Evolutionary conservation across 2,113 vertebrate species (phyloP), one percentile per base, ranked within the genome.

Genomic region (Sylvia atricapilla): DNA sequence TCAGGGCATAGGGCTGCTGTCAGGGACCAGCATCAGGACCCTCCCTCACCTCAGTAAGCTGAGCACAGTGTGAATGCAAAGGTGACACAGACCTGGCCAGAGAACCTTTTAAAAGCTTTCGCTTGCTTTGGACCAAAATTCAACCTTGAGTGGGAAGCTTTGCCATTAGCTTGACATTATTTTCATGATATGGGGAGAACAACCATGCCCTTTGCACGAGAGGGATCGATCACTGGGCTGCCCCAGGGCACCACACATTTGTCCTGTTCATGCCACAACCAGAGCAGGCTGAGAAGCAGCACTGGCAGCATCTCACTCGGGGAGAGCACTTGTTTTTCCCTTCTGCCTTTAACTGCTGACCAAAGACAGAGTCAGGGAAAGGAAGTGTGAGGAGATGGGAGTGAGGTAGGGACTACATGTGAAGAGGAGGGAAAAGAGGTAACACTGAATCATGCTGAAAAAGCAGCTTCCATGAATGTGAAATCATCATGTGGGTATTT

Each of bases 381-480:
- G 60, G 47, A 88, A 70, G 9, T 0, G 0, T 17, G 50, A 31
- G 43, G 43, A 92, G 60, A 56, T 47, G 58, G 35, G 62, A 72
- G 27, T 20, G 70, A 66, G 19, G 20, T 7, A 58, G 50, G 41
- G 43, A 55, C 63, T n/a, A 31, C 47, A 22, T 0, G 4, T 67
- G 69, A 78, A 39, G 46, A n/a, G 46, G n/a, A 62, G 27, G 56
- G 49, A 53, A 55, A 82, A 74, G 59, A 72, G 49, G 2, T 8
- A 77, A 47, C 74, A 77, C 84, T 87, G 92, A 96, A 80, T 63
- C 31, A 19, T 83, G 84, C 78, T 77, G 64, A 53, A 91, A 84
- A 66, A 82, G 60, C 76, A 84, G 72, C 58, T 94, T 95, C 87
- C 14, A 3, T 81, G 90, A 94, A 95, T 94, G 94, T 93, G 95